Evolutionary conservation across 2,797 vertebrate species (phyloP), one percentile per base, ranked within the genome.

Genomic region (Microctenopoma lineatum): DNA sequence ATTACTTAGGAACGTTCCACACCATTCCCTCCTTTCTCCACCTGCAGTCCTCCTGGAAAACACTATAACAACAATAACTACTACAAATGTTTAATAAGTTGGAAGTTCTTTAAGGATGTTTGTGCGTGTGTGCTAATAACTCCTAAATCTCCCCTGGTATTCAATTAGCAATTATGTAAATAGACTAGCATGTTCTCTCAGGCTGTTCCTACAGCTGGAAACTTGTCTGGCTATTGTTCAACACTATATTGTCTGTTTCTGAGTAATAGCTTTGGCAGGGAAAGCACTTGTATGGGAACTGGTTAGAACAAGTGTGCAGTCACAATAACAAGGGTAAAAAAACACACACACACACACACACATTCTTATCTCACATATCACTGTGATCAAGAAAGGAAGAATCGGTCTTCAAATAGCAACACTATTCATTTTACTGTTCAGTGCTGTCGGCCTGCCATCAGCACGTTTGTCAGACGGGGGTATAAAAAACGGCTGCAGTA

Each of bases 1-100:
- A 91, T 93, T 94, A 93, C 89, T 91, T 56, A 86, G 90, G 83
- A 96, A 94, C 91, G 89, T 93, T 83, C 66, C 92, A 62, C 73
- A 70, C 59, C 58, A 69, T 78, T 78, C 60, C 70, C 56, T 71
- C 54, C 52, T 60, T 79, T 63, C 59, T 77, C 64, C 78, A 86
- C 84, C 75, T 84, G 85, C 74, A 56, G 61, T 39, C 34, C 58
- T 52, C 21, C 12, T 55, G 53, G 47, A 81, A 81, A 84, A 69
- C 58, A 41, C 53, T 46, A 67, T 53, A 25, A 75, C 46, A 65
- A 72, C 58, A 56, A 61, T 36, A 65, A 53, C 58, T 41, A 32
- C 51, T 45, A 29, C 59, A 70, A 50, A 70, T 39, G 55, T 70
- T 67, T 47, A 74, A 79, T 52, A 75, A 60, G 52, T 64, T 59